Evolutionary conservation across 2,797 vertebrate genomes (phyloP).

Genomic region (Coregonus sp.): DNA sequence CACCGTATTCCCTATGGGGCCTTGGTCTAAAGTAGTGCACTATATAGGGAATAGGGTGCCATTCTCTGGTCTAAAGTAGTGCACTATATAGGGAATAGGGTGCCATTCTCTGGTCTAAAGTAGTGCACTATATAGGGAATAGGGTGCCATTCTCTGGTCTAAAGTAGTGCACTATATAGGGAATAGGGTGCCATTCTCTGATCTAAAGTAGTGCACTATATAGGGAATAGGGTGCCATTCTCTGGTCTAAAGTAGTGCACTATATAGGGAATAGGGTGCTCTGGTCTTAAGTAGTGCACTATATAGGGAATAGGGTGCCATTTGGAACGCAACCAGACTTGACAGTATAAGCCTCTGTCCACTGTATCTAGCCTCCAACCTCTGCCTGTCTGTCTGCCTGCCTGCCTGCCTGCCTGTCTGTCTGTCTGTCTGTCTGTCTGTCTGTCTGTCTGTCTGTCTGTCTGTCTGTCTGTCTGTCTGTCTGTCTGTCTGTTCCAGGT

Average conservation of each 20-base stretch:
- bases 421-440: not conserved
- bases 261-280: too few relatives aligned
- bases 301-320: not conserved
- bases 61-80: not conserved
- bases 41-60: not conserved
- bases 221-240: too few relatives aligned
- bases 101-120: too few relatives aligned
- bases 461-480: not conserved
- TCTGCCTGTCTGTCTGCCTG: not conserved
- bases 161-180: too few relatives aligned
- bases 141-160: too few relatives aligned
- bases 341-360: not conserved
- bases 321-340: not conserved
- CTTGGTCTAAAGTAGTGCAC: not conserved
- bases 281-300: too few relatives aligned
- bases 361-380: not conserved
- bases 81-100: too few relatives aligned
- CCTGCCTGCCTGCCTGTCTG: not conserved
- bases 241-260: too few relatives aligned
- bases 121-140: too few relatives aligned
- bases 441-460: not conserved
- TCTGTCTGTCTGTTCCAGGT: conserved; percentile 73
- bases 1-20: not conserved
- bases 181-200: too few relatives aligned
- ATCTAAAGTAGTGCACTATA: too few relatives aligned